Evolutionary conservation across 2,797 vertebrate genomes (phyloP), one percentile per base, ranked within the genome.

Genomic region (Epinephelus malabaricus): DNA sequence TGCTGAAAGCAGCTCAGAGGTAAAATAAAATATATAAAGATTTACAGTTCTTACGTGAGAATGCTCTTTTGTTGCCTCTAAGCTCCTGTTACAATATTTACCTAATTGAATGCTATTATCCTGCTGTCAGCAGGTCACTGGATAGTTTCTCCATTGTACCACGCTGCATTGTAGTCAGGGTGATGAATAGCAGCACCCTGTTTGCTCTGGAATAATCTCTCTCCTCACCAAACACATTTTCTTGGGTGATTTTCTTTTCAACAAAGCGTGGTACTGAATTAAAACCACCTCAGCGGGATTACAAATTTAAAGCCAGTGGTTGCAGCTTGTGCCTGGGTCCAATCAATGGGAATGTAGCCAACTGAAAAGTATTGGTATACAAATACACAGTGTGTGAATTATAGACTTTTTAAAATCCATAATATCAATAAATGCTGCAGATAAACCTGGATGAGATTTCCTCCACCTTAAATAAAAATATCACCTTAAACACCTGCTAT

Each of bases 1-100:
- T 98, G 51, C 91, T 98, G 73, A 97, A 95, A 94, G 95, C 94
- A 0, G 96, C 97, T 72, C 96, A 97, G 92, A 97, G 97, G 97
- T 98, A 90, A 14, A 87, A 71, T 6, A 2, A 58, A 73, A 76
- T 40, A n/a, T 25, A 76, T 40, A 63, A 63, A 61, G 60, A 84
- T 43, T 62, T 15, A 61, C 55, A 60, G 6, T 55, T 67, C 19
- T 64, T 53, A 6, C 4, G 23, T 50, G 8, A 49, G 68, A 76
- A 79, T 70, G 43, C 64, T 73, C 23, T 18, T 78, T 74, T 71
- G 50, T 81, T 63, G 62, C 45, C 25, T 19, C 40, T 67, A 45
- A 78, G 51, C 79, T 64, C 38, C 9, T 38, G 60, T 63, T 64
- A 70, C 25, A 66, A 64, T 71, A 77, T 79, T 80, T 69, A 81